phyloP scores from a whole-genome alignment of 2,797 vertebrate genomes.

The Benthosema pterotum region DNA sequence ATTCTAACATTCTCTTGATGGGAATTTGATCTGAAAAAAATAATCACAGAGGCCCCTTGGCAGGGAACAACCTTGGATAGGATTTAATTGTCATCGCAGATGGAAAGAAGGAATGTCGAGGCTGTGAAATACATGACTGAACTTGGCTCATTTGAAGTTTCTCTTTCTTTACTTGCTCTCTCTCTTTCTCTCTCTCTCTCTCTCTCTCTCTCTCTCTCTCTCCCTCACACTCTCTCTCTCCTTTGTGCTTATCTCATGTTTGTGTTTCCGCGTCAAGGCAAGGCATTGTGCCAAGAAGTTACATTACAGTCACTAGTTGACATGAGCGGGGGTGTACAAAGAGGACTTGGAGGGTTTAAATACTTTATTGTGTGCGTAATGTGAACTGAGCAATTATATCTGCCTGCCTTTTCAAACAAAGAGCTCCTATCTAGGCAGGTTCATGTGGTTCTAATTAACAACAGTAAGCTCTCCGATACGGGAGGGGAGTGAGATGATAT shows the following conservation, averaged over 20 bases:
- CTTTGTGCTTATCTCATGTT: slow-evolving; percentile 73
- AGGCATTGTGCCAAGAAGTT: slow-evolving; percentile 71
- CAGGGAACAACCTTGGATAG: slow-evolving; percentile 66
- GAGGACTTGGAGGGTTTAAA: slow-evolving; percentile 74
- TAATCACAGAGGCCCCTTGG: slow-evolving; percentile 65
- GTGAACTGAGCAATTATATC: slow-evolving; percentile 78
- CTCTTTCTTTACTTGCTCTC: slow-evolving; percentile 21
- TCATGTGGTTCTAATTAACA: slow-evolving; percentile 79
- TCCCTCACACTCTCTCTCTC: slow-evolving; percentile 3
- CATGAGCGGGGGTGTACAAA: slow-evolving; percentile 75
- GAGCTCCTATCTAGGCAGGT: slow-evolving; percentile 68
- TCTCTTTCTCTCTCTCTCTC: slow-evolving; percentile 17
- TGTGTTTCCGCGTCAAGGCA: slow-evolving; percentile 65
- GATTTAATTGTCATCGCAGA: slow-evolving; percentile 75
- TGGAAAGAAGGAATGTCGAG: slow-evolving; percentile 64
- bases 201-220: slow-evolving; percentile 5
- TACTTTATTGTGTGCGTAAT: slow-evolving; percentile 79
- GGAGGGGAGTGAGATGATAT: slow-evolving; percentile 33
- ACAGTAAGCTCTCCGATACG: slow-evolving; percentile 55
- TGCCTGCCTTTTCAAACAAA: slow-evolving; percentile 76
- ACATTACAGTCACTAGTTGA: slow-evolving; percentile 72
- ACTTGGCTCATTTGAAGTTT: slow-evolving; percentile 63
- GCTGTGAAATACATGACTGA: slow-evolving; percentile 69
- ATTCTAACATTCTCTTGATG: slow-evolving; percentile 61
- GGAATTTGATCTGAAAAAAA: slow-evolving; percentile 72